Evolutionary conservation across 92 coral and sea anemone genomes (phyloP).

Genomic region (Phymanthus crucifer): DNA sequence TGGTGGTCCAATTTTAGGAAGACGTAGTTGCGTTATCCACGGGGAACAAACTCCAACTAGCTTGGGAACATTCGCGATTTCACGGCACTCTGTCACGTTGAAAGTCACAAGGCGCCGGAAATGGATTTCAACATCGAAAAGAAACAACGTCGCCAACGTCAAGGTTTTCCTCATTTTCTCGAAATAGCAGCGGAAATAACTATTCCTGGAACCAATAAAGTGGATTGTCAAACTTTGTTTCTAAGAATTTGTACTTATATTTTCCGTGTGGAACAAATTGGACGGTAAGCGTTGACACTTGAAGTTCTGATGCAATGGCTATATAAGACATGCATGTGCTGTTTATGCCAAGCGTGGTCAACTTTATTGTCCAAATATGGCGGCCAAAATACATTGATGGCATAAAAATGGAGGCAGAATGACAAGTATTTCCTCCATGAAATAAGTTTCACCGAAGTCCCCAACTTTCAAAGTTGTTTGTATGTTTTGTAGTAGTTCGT

Average conservation of each 20-base stretch:
- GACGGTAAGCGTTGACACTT: neutral
- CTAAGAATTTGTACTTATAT: neutral
- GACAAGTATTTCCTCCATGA: too few species aligned
- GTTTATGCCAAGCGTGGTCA: conserved; percentile 5
- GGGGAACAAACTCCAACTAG: neutral
- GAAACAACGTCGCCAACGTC: neutral
- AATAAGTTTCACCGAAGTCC: too few species aligned
- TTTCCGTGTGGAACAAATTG: neutral
- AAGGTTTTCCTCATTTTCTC: neutral
- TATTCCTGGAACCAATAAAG: neutral
- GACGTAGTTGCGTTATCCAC: too few species aligned
- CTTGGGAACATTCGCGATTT: neutral
- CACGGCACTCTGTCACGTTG: neutral
- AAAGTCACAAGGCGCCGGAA: neutral
- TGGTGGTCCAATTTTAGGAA: neutral
- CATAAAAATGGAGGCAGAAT: too few species aligned
- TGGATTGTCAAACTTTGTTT: neutral
- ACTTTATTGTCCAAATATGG: neutral
- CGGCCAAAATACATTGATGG: neutral
- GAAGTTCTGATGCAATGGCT: neutral
- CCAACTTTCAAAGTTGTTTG: too few species aligned
- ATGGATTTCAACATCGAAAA: neutral
- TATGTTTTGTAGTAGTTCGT: too few species aligned
- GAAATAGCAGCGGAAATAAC: neutral
- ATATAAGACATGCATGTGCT: neutral